These are phyloP conservation scores for Athene cunicularia DNA, from an alignment of 2,113 vertebrate species.

Conservation along the genomic window DNA sequence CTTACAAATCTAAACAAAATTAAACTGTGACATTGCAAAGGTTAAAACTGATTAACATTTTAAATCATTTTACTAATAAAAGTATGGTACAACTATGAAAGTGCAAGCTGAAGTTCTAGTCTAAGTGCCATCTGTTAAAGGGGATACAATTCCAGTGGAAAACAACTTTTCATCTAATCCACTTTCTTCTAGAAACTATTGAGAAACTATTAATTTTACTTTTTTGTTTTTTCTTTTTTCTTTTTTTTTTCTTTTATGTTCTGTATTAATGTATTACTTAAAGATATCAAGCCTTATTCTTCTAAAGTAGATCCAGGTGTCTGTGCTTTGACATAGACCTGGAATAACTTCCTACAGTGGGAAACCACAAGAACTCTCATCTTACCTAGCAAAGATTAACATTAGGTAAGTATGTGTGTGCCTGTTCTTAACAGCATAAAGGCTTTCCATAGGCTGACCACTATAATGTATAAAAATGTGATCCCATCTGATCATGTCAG, in stretches of 20 bases:
- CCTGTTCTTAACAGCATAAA: neutral
- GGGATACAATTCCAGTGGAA: neutral
- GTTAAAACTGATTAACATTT: neutral
- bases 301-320: neutral
- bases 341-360: neutral
- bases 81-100: neutral
- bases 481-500: neutral
- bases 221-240: neutral
- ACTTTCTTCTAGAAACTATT: neutral
- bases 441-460: neutral
- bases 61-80: neutral
- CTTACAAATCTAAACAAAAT: neutral
- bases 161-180: neutral
- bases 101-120: neutral
- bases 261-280: neutral
- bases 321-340: neutral
- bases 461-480: neutral
- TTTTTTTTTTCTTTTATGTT: neutral
- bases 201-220: neutral
- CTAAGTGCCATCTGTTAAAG: neutral
- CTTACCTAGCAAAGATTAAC: neutral
- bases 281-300: neutral
- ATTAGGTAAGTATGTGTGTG: rapidly evolving
- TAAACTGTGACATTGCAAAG: neutral
- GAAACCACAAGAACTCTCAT: neutral